phyloP scores from a whole-genome alignment of 2,797 vertebrate genomes.

The Gymnoscopelus microlampas region DNA sequence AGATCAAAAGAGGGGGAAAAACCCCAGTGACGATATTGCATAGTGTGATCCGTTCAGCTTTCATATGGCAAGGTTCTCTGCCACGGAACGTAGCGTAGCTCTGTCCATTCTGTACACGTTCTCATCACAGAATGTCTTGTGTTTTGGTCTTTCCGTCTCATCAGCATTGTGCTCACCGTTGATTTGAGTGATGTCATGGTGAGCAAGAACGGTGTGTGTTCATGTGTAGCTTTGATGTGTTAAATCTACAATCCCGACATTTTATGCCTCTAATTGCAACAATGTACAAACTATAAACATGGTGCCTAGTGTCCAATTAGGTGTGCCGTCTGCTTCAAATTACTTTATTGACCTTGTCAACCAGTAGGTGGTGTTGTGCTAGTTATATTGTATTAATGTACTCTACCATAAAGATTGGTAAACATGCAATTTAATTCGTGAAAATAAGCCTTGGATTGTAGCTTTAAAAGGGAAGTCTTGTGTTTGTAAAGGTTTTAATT shows the following conservation, averaged over 20 bases:
- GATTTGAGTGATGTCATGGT: slow-evolving; percentile 17
- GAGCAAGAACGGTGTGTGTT: slow-evolving; percentile 12
- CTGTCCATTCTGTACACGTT: slow-evolving; percentile 32
- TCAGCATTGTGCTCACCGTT: slow-evolving; percentile 38
- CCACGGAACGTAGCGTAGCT: slow-evolving; percentile 27
- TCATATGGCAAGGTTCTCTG: slow-evolving; percentile 25
- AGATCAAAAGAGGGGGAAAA: background rate
- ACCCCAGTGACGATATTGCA: slow-evolving; percentile 17
- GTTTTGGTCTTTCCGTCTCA: slow-evolving; percentile 36
- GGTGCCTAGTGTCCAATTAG: too few relatives aligned
- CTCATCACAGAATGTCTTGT: slow-evolving; percentile 42
- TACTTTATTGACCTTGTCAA: too few relatives aligned
- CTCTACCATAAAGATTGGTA: too few relatives aligned
- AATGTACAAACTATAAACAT: too few relatives aligned
- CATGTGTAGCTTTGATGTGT: slow-evolving; percentile 17
- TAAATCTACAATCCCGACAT: too few relatives aligned
- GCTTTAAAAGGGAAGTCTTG: slow-evolving; percentile 4
- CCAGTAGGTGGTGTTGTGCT: too few relatives aligned
- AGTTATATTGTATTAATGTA: too few relatives aligned
- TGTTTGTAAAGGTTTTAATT: slow-evolving; percentile 3
- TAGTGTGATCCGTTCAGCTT: slow-evolving; percentile 19
- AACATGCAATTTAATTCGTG: too few relatives aligned
- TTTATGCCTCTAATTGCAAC: too few relatives aligned
- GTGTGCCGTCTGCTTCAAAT: too few relatives aligned
- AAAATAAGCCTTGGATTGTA: too few relatives aligned